Evolutionary conservation across 2,888 invertebrate species (phyloP).

Genomic region (Drosophila monieri): DNA sequence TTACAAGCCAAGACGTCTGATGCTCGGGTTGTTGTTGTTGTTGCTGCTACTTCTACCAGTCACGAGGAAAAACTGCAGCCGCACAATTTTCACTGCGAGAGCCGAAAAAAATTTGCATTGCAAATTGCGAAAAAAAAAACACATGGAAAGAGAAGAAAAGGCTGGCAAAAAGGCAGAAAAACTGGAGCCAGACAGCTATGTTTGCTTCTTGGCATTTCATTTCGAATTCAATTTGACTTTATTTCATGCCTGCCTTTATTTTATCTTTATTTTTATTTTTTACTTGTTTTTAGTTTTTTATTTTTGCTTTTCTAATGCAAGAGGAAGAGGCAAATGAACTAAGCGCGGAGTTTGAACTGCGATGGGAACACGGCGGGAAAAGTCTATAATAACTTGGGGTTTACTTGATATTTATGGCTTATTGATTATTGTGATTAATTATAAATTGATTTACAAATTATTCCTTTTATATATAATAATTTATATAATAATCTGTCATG

Average conservation of each 20-base stretch:
- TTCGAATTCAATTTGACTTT: constrained; percentile 73
- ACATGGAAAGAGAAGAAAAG: constrained; percentile 43
- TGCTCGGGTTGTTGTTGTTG: background rate
- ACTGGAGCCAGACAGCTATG: constrained; percentile 54
- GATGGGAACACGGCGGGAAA: constrained; percentile 12
- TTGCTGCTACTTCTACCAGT: constrained; percentile 25
- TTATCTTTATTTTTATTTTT: constrained; percentile 47
- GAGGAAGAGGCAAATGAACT: constrained; percentile 77
- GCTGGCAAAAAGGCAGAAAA: constrained; percentile 49
- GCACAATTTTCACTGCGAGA: constrained; percentile 66
- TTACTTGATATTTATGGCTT: too few relatives aligned
- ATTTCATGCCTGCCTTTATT: constrained; percentile 38
- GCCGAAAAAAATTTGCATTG: constrained; percentile 79
- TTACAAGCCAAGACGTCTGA: background rate
- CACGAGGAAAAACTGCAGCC: constrained; percentile 51
- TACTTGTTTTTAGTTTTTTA: constrained; percentile 44
- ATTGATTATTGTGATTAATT: too few relatives aligned
- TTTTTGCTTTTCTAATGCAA: constrained; percentile 75
- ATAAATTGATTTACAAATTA: too few relatives aligned
- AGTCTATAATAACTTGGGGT: background rate
- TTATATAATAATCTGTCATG: too few relatives aligned
- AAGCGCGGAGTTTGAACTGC: constrained; percentile 78
- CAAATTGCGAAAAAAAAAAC: constrained; percentile 58
- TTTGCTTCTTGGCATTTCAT: constrained; percentile 74
- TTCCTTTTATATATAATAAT: too few relatives aligned